Percentiles rank a stretch among this genome's conserved stretches.
Evolutionary conservation across 2,888 invertebrate species (phyloP).

Genomic region (Imbricaverruca yamaguchii): DNA sequence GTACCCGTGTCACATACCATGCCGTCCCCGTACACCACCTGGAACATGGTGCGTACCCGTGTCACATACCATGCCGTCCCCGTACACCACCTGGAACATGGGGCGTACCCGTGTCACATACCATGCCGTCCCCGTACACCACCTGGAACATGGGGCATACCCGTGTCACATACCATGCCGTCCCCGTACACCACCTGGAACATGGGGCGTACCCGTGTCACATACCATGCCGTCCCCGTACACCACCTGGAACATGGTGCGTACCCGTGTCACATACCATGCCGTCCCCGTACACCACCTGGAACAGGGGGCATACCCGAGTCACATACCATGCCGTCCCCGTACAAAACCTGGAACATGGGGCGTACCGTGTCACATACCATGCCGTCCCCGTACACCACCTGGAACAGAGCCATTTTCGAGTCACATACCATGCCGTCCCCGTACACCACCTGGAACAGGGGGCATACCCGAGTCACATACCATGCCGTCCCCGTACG

Average conservation of each 20-base stretch:
- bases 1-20: slow-evolving; percentile 72
- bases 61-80: slow-evolving; percentile 86
- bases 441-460: slow-evolving; percentile 38
- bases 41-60: slow-evolving; percentile 41
- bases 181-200: slow-evolving; percentile 46
- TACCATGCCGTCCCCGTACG: slow-evolving; percentile 67
- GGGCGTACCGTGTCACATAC: slow-evolving; percentile 62
- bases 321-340: slow-evolving; percentile 86
- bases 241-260: neutral
- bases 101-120: slow-evolving; percentile 62
- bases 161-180: slow-evolving; percentile 84
- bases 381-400: slow-evolving; percentile 63
- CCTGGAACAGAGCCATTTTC: neutral
- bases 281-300: slow-evolving; percentile 55
- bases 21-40: slow-evolving; percentile 55
- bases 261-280: slow-evolving; percentile 72
- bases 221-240: slow-evolving; percentile 76
- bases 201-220: slow-evolving; percentile 52
- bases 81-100: slow-evolving; percentile 35
- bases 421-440: slow-evolving; percentile 90
- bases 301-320: slow-evolving; percentile 41
- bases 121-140: slow-evolving; percentile 63
- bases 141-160: neutral
- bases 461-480: slow-evolving; percentile 60
- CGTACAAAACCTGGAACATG: slow-evolving; percentile 35